phyloP scores from a whole-genome alignment of 1,140 invertebrate species.

The Drosophila setifemur region DNA sequence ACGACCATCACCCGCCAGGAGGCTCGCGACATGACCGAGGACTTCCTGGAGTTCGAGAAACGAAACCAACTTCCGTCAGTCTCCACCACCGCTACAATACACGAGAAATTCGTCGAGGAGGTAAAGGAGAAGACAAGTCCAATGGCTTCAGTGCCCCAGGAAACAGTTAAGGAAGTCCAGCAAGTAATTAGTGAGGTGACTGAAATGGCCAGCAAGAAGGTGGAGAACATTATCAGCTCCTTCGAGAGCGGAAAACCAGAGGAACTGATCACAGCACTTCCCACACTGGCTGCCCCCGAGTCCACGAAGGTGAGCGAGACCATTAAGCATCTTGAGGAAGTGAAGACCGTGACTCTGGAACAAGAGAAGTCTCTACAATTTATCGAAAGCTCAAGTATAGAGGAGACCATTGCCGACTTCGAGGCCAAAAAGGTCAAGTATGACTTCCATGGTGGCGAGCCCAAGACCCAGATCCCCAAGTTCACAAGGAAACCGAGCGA shows the following conservation, averaged over 20 bases:
- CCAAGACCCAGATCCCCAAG: constrained; percentile 71
- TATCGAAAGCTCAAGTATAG: constrained; percentile 63
- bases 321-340: constrained; percentile 65
- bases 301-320: constrained; percentile 67
- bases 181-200: constrained; percentile 67
- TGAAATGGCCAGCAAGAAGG: constrained; percentile 65
- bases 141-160: constrained; percentile 45
- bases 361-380: constrained; percentile 45
- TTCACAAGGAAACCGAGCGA: constrained; percentile 56
- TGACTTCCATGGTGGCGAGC: constrained; percentile 72
- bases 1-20: constrained; percentile 66
- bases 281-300: constrained; percentile 31
- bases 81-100: constrained; percentile 46
- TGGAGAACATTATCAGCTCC: constrained; percentile 66
- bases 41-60: constrained; percentile 73
- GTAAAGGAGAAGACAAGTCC: constrained; percentile 70
- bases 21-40: constrained; percentile 71
- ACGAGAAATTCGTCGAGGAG: constrained; percentile 75
- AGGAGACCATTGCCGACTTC: constrained; percentile 77
- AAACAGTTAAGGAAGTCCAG: constrained; percentile 53
- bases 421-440: constrained; percentile 76
- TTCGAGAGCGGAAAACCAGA: constrained; percentile 51
- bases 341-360: constrained; percentile 40
- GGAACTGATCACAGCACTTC: not conserved
- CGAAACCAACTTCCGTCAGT: constrained; percentile 62